Base-by-base conservation (phyloP, 2,113 vertebrate genomes). In the Scomber colias region DNA sequence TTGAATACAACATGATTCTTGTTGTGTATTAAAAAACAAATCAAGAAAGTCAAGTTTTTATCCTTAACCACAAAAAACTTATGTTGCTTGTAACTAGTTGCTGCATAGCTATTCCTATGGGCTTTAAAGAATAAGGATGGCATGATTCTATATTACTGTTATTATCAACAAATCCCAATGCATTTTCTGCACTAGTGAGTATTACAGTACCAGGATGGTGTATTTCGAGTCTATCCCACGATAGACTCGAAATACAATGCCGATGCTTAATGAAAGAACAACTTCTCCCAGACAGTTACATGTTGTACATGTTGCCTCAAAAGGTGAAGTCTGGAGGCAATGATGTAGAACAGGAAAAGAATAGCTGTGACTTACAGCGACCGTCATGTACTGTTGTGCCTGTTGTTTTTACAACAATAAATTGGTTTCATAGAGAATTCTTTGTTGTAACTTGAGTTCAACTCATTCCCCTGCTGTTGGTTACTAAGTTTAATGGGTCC, bases 251-350 rank as follows among this genome's bases (percentile, higher is more conserved):
- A 40, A 40, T 40, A 40, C 2, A 40, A 9, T 40, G 35, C 35
- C 6, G 9, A 40, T 40, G 6, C 9, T 40, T 40, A 40, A 40
- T 40, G 35, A 40, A 40, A 40, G 35, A 40, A 40, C 35, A 40
- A n/a, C 2, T 19, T n/a, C 30, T 15, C 16, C 13, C 10, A 24
- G 48, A 46, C 54, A 67, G 13, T 68, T 3, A 51, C 16, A 51
- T 50, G 35, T 59, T 76, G 19, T 68, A 63, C 68, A 68, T 55
- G 31, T 54, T 53, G 50, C 48, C n/a, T 75, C 70, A 45, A 75
- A 75, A 27, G 12, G 45, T 9, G 51, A 30, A 45, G 27, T 76
- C 3, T 14, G 24, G 19, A 50, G 51, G 53, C 60, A 80, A 66
- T 71, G 17, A 67, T 60, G 53, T 44, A 16, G 48, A 83, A 46